Conservation (phyloP, 1,140 invertebrate species). For the Linepithema humile region DNA sequence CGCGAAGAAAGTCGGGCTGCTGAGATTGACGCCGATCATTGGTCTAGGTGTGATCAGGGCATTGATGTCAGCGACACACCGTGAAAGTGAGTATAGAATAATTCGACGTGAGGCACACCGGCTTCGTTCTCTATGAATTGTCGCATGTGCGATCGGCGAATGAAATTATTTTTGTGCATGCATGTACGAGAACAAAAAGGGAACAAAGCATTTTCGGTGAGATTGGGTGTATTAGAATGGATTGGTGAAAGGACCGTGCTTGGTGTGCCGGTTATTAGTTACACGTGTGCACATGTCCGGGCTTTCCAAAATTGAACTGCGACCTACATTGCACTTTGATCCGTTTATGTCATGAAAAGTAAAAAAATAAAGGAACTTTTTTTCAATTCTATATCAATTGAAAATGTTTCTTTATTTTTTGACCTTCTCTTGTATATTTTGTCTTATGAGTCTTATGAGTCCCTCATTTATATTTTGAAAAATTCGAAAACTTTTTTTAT, state of each 20-base stretch:
- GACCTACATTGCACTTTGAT: too few species aligned
- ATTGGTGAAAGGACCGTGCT: background rate
- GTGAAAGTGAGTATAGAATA: slow-evolving; percentile 44
- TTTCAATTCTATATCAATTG: too few species aligned
- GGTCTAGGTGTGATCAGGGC: background rate
- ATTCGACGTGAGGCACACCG: background rate
- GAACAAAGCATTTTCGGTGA: background rate
- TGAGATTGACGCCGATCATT: background rate
- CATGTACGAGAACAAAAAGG: background rate
- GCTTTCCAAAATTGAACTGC: background rate
- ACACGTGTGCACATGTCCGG: background rate
- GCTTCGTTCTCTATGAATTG: background rate
- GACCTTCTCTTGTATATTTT: too few species aligned
- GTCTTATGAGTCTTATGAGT: background rate
- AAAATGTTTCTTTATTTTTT: too few species aligned
- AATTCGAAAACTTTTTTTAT: too few species aligned
- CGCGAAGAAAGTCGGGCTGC: background rate
- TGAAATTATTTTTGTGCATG: background rate
- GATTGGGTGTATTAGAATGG: background rate
- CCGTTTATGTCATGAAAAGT: too few species aligned
- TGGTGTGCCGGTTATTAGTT: background rate
- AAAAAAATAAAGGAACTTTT: too few species aligned
- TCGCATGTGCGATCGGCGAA: background rate
- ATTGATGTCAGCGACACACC: slow-evolving; percentile 54
- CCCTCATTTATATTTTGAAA: too few species aligned